Base-by-base conservation (phyloP, 2,888 invertebrate genomes). In the Itoplectis maculator region DNA sequence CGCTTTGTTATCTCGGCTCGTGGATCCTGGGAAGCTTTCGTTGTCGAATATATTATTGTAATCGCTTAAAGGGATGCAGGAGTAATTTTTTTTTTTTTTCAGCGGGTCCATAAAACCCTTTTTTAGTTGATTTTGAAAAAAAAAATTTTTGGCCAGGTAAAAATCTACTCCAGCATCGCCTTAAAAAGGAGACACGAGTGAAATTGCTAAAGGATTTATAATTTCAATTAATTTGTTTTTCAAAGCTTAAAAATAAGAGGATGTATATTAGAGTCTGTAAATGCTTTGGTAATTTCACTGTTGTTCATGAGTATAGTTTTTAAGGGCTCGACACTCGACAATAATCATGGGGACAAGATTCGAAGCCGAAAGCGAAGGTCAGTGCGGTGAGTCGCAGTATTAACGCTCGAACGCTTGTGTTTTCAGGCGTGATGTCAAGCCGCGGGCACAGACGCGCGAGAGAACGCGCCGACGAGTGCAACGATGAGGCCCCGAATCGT, bases 381-480 rank as follows among this genome's bases (percentile, higher is more conserved):
- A n/a, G n/a, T n/a, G 13, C 11, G 15, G 23, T 13, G 3, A 45
- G 35, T 29, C 8, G 11, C 7, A 20, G 11, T 63, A 61, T 54
- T 20, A 37, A 77, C 49, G 11, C 42, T 56, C 7, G 8, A 23
- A 56, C 73, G 51, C 42, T 63, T 35, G 85, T 56, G 76, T 81
- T 91, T 90, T 8, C 84, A 94, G 94, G 94, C 94, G 94, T 95
- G 94, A 95, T 94, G 94, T 94, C 94, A 88, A 91, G 90, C 88
- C 92, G 92, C 89, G 87, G 93, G 88, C 88, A 88, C 90, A 92
- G 93, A 91, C 92, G 94, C 88, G 86, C 88, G 93, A 93, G 93
- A 92, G 87, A 87, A 79, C 77, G 87, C 86, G 75, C 85, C 83
- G 83, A 78, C 93, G 89, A 92, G 93, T 90, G 91, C 89, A 89